phyloP scores from a whole-genome alignment of 1,140 invertebrate genomes.

The Metopolophium dirhodum region DNA sequence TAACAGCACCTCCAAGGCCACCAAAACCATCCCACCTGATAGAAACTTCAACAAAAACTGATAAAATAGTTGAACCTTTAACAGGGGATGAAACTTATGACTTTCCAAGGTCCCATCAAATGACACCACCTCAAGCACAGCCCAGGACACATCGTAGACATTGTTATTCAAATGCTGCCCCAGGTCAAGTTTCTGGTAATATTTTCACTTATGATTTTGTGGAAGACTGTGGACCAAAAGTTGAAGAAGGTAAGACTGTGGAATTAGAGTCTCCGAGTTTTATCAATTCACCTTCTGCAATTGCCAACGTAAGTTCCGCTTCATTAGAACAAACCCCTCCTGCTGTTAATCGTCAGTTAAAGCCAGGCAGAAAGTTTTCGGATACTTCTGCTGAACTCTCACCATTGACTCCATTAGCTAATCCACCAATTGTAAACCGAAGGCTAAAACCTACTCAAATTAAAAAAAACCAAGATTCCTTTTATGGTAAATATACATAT shows the following conservation, averaged over 20 bases:
- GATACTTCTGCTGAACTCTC: slow-evolving; percentile 64
- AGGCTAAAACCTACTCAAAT: slow-evolving; percentile 64
- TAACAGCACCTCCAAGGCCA: slow-evolving; percentile 73
- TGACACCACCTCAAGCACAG: slow-evolving; percentile 61
- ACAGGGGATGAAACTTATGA: slow-evolving; percentile 67
- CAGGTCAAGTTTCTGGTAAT: slow-evolving; percentile 65
- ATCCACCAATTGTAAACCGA: slow-evolving; percentile 67
- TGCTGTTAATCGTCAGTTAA: slow-evolving; percentile 77
- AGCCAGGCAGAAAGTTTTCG: slow-evolving; percentile 73
- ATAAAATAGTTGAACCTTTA: slow-evolving; percentile 45
- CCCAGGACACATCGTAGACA: slow-evolving; percentile 64
- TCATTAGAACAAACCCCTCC: slow-evolving; percentile 69
- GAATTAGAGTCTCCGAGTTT: slow-evolving; percentile 68
- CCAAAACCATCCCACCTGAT: slow-evolving; percentile 74
- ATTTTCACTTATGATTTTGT: slow-evolving; percentile 69
- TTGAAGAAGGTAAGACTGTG: slow-evolving; percentile 47
- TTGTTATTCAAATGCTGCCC: slow-evolving; percentile 77
- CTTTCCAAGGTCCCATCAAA: slow-evolving; percentile 73
- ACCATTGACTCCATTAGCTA: slow-evolving; percentile 61
- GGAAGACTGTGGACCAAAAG: slow-evolving; percentile 35
- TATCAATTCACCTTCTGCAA: slow-evolving; percentile 63
- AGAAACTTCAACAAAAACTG: slow-evolving; percentile 34
- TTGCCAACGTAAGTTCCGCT: slow-evolving; percentile 39
- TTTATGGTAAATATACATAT: slow-evolving; percentile 45
- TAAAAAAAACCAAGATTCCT: slow-evolving; percentile 52